Conservation (phyloP, 2,797 vertebrate species). For the Adelosebastes latens region DNA sequence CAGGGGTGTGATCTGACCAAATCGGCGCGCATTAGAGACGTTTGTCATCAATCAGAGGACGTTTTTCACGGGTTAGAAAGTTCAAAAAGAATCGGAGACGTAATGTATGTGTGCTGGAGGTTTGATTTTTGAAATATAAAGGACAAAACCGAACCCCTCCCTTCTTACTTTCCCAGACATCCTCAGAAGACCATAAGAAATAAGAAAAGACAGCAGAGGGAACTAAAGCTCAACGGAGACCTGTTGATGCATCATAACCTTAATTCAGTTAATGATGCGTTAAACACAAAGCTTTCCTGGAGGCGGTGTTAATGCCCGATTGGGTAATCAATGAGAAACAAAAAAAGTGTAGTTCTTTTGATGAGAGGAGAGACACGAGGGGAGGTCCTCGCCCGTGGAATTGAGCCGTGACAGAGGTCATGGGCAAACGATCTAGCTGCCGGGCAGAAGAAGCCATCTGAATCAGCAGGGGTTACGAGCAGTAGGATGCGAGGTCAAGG, state of each 20-base stretch:
- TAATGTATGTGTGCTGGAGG: not conserved
- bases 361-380: constrained; percentile 15
- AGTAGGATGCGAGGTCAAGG: constrained; percentile 60
- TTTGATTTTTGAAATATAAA: not conserved
- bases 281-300: constrained; percentile 41
- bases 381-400: constrained; percentile 42
- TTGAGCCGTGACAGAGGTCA: constrained; percentile 68
- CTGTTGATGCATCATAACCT: constrained; percentile 33
- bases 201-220: constrained; percentile 5
- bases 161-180: not conserved
- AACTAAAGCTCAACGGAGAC: constrained; percentile 27
- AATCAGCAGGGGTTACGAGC: constrained; percentile 52
- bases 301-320: constrained; percentile 16
- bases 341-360: constrained; percentile 27
- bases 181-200: not conserved
- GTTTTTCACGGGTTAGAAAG: not conserved
- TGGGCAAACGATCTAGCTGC: constrained; percentile 41
- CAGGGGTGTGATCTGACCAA: constrained; percentile 9
- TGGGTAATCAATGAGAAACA: constrained; percentile 46
- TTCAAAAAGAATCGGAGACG: not conserved
- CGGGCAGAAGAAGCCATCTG: constrained; percentile 46
- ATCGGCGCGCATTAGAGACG: not conserved
- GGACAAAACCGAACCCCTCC: not conserved
- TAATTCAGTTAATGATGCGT: constrained; percentile 50
- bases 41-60: not conserved